Evolutionary conservation across 2,888 invertebrate species (phyloP).

Genomic region (Scaptomyza reducta): DNA sequence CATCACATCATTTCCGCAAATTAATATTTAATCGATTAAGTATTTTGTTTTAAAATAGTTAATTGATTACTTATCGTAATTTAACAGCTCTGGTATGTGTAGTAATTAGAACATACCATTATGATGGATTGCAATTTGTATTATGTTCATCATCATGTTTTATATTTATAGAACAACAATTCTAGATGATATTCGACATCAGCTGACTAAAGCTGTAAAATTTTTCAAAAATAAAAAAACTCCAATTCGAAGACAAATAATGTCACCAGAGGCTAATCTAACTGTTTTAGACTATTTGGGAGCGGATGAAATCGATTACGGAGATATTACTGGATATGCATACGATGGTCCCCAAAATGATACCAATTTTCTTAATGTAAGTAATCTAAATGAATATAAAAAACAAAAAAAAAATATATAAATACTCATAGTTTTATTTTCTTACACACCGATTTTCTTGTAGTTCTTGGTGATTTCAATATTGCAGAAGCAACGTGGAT

Average conservation of each 20-base stretch:
- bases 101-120: too few species aligned
- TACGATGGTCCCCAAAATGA: slow-evolving; percentile 33
- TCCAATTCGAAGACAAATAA: slow-evolving; percentile 16
- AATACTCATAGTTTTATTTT: not conserved
- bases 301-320: slow-evolving; percentile 87
- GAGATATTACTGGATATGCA: slow-evolving; percentile 86
- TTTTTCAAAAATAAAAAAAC: not conserved
- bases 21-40: too few species aligned
- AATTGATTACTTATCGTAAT: too few species aligned
- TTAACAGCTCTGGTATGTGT: too few species aligned
- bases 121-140: too few species aligned
- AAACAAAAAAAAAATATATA: too few species aligned
- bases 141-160: not conserved
- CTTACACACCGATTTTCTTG: too few species aligned
- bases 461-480: too few species aligned
- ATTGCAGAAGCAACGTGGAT: too few species aligned
- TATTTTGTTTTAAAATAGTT: too few species aligned
- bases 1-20: too few species aligned
- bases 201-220: slow-evolving; percentile 82
- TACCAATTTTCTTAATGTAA: slow-evolving; percentile 19
- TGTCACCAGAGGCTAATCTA: not conserved
- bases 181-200: slow-evolving; percentile 88
- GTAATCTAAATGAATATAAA: not conserved
- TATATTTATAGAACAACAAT: slow-evolving; percentile 87
- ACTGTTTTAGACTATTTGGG: not conserved